phyloP scores from a whole-genome alignment of 1,140 invertebrate species.

The Drosophila micromelanica region DNA sequence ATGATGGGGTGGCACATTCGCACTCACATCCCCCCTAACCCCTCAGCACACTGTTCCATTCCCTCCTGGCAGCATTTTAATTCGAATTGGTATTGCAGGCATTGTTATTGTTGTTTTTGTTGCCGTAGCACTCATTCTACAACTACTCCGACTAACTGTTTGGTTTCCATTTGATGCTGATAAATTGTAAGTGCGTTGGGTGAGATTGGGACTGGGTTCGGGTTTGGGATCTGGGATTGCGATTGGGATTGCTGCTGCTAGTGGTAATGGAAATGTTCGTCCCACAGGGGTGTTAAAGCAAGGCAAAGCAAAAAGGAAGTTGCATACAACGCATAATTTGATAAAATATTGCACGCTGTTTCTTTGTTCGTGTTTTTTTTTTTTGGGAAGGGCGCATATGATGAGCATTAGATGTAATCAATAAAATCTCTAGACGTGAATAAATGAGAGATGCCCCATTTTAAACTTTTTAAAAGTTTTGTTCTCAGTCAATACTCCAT shows the following conservation, averaged over 20 bases:
- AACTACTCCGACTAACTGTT: constrained; percentile 44
- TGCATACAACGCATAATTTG: constrained; percentile 78
- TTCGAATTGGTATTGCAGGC: constrained; percentile 78
- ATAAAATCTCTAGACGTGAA: constrained; percentile 31
- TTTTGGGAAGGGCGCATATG: constrained; percentile 42
- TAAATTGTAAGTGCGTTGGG: constrained; percentile 76
- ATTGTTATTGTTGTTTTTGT: constrained; percentile 66
- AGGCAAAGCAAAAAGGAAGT: constrained; percentile 52
- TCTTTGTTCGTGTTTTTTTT: constrained; percentile 46
- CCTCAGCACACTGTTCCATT: constrained; percentile 1
- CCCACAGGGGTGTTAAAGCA: constrained; percentile 65
- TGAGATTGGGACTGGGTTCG: constrained; percentile 31
- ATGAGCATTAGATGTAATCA: constrained; percentile 76
- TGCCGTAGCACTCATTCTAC: constrained; percentile 37
- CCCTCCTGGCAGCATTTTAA: constrained; percentile 69
- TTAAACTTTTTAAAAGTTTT: background rate
- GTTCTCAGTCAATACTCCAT: too few relatives aligned
- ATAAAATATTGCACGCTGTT: constrained; percentile 77
- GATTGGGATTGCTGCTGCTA: background rate
- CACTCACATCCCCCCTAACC: constrained; percentile 6
- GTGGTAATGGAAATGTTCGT: constrained; percentile 10
- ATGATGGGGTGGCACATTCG: constrained; percentile 48
- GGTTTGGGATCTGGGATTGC: background rate
- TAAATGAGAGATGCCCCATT: background rate
- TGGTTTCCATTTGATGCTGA: constrained; percentile 82